These are phyloP conservation scores for Camelus bactrianus DNA, from an alignment of 2,113 vertebrate genomes.

Conservation along the genomic window DNA sequence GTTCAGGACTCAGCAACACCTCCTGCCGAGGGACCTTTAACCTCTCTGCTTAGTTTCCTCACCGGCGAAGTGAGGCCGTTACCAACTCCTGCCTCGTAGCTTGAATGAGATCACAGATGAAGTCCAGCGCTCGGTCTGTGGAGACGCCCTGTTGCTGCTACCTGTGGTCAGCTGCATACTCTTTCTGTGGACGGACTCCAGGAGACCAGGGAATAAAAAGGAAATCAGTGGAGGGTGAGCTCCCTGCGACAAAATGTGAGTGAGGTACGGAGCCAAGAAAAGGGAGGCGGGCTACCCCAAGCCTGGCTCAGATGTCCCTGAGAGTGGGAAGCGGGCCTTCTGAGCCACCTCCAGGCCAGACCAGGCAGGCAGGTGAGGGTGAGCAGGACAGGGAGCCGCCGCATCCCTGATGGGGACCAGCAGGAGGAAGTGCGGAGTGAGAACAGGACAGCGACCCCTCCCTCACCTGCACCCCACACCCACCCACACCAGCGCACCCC, in stretches of 20 bases:
- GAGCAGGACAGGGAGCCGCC: neutral
- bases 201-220: too few relatives aligned
- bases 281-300: too few relatives aligned
- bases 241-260: neutral
- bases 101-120: neutral
- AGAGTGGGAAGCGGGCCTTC: neutral
- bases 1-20: neutral
- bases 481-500: neutral
- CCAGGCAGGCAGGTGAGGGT: neutral
- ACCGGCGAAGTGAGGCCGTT: rapidly evolving
- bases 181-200: rapidly evolving
- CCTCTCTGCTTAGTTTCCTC: neutral
- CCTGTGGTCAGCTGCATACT: too few relatives aligned
- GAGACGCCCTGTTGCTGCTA: neutral
- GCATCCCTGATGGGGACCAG: rapidly evolving
- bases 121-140: neutral
- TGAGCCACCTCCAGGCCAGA: neutral
- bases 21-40: too few relatives aligned
- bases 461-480: neutral
- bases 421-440: neutral
- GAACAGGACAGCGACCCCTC: too few relatives aligned
- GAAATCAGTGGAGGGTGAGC: rapidly evolving
- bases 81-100: neutral
- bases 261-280: too few relatives aligned
- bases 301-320: neutral